Base-by-base conservation (phyloP, 2,888 invertebrate genomes). In the Autographa pulchrina region DNA sequence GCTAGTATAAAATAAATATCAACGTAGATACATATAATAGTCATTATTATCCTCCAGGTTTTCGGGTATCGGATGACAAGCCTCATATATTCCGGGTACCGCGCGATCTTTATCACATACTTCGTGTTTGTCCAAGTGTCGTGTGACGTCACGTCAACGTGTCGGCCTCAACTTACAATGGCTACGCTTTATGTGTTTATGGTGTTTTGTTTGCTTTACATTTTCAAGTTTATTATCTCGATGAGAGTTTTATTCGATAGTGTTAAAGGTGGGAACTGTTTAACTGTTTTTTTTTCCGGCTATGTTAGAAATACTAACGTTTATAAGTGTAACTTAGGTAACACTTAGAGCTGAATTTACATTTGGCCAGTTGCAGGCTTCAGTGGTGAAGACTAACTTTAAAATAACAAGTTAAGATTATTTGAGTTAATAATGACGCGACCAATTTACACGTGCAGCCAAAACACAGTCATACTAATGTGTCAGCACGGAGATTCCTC, bases 51-150 rank as follows among this genome's bases (percentile, higher is more conserved):
- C 25, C 25, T 11, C 20, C 18, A 25, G 20, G 18, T 56, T 56
- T 56, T 56, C 20, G 54, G 71, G 16, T 25, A 31, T 11, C 61
- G 54, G 48, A 64, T 65, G 48, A 62, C 25, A 16, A 41, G 13
- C 18, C 20, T 20, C 35, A 65, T 54, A 62, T 35, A 77, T 62
- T 67, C 72, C 66, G 52, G 32, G 60, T 38, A 78, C 70, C 48
- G 41, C 59, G 64, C 20, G 63, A 68, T 67, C 62, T 71, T 81
- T 77, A 81, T 83, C 83, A 69, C 71, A 72, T 75, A 78, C 74
- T 65, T 66, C 74, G 70, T 82, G 70, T 84, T 84, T 84, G 74
- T 70, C 71, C 84, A 84, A 84, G 79, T 84, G 84, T 79, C 73
- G 74, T 71, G 67, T 78, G 65, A 64, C 66, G 78, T 74, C 72